These are phyloP conservation scores for Papio anubis DNA, from an alignment of 2,113 vertebrate genomes.

Conservation along the genomic window DNA sequence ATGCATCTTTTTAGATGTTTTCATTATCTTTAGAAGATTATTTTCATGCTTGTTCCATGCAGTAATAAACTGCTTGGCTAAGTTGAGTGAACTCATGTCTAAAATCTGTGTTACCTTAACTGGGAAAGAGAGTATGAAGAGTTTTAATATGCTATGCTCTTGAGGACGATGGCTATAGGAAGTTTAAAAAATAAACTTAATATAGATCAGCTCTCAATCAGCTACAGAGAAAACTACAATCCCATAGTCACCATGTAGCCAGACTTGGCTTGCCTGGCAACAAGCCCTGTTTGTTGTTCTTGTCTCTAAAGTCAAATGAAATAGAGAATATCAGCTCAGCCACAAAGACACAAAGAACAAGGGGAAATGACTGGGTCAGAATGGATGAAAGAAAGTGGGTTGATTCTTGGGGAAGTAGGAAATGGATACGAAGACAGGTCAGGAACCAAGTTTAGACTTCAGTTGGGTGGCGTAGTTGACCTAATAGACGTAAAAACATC, in stretches of 20 bases:
- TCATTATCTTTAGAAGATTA: neutral
- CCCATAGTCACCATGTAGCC: neutral
- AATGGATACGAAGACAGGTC: neutral
- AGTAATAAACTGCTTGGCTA: neutral
- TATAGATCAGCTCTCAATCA: neutral
- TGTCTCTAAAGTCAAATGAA: neutral
- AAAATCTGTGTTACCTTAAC: conserved; percentile 65
- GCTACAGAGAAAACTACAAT: neutral
- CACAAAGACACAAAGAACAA: neutral
- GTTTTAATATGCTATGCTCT: conserved; percentile 74
- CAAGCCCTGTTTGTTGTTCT: conserved; percentile 18
- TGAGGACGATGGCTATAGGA: conserved; percentile 73
- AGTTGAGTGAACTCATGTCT: neutral
- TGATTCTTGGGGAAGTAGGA: neutral
- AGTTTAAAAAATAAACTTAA: neutral
- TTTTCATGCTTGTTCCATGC: neutral
- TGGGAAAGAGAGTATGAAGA: conserved; percentile 66
- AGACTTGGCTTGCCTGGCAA: neutral
- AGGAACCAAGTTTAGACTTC: neutral
- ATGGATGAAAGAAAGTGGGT: neutral
- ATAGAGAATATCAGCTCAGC: neutral
- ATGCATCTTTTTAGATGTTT: neutral
- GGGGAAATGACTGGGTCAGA: neutral
- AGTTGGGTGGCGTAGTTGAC: neutral
- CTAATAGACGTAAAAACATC: neutral